A percentile compares a stretch with the other conserved stretches of the same genome.
phyloP scores from a whole-genome alignment of 2,113 vertebrate genomes.

The Formicarius rufipectus region DNA sequence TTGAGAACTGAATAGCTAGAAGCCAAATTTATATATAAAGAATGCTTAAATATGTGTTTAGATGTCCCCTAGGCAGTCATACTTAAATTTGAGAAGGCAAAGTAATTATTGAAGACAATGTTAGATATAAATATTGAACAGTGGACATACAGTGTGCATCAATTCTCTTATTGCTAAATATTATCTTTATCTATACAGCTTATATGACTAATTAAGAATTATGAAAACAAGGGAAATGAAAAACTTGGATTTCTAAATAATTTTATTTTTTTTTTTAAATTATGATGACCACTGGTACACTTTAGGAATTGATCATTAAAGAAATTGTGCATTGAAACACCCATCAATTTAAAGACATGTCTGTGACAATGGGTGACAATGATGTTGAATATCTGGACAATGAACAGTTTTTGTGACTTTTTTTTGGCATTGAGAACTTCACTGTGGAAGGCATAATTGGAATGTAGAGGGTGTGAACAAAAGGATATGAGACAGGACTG shows the following conservation, averaged over 20 bases:
- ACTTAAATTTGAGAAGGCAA: background rate
- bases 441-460: background rate
- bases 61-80: background rate
- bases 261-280: background rate
- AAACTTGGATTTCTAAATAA: background rate
- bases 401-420: fast-evolving
- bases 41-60: background rate
- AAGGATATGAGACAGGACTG: background rate
- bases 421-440: background rate
- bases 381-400: background rate
- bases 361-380: fast-evolving
- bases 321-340: background rate
- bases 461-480: background rate
- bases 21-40: background rate
- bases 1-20: background rate
- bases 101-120: background rate
- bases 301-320: background rate
- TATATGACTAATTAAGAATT: background rate
- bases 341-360: background rate
- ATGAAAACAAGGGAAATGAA: background rate
- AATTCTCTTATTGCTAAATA: background rate
- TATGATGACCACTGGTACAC: background rate
- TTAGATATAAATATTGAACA: background rate
- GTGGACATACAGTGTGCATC: fast-evolving
- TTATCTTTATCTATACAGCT: background rate